phyloP scores from a whole-genome alignment of 2,888 invertebrate genomes.

The Saturnia japonica region DNA sequence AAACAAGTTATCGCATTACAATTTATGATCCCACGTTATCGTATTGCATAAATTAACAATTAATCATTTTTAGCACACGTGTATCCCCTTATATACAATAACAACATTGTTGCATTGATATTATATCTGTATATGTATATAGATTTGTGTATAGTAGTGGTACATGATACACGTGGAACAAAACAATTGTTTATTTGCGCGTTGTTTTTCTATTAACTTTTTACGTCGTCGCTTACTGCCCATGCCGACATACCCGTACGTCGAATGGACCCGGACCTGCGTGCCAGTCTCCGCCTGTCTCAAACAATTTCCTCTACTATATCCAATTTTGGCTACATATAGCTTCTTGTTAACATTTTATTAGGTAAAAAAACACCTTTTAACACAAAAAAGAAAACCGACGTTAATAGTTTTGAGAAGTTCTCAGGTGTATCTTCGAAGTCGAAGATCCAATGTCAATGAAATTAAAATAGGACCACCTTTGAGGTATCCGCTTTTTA shows the following conservation, averaged over 20 bases:
- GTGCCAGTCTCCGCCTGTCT: no score
- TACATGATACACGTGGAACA: conserved; percentile 4
- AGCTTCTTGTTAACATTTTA: neutral
- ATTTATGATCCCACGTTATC: conserved; percentile 5
- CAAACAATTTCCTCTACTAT: no score
- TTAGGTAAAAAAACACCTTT: neutral
- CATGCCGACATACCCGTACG: neutral
- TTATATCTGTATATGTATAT: neutral
- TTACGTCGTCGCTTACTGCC: neutral
- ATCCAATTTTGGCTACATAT: neutral
- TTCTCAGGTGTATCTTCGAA: no score
- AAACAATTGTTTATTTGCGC: conserved; percentile 12
- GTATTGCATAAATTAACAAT: conserved; percentile 3
- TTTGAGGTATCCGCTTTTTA: no score
- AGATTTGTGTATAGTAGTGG: neutral
- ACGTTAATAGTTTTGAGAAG: no score
- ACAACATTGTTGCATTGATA: neutral
- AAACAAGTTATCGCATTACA: conserved; percentile 3
- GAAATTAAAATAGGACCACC: no score
- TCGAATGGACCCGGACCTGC: neutral
- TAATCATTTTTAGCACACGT: conserved; percentile 6
- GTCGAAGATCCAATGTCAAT: no score
- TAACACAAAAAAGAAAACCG: no score
- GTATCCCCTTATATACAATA: conserved; percentile 4
- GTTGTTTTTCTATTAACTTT: neutral